A percentile compares a stretch with the other conserved stretches of the same genome.
phyloP scores from a whole-genome alignment of 2,797 vertebrate species.

The Triplophysa bombifrons region DNA sequence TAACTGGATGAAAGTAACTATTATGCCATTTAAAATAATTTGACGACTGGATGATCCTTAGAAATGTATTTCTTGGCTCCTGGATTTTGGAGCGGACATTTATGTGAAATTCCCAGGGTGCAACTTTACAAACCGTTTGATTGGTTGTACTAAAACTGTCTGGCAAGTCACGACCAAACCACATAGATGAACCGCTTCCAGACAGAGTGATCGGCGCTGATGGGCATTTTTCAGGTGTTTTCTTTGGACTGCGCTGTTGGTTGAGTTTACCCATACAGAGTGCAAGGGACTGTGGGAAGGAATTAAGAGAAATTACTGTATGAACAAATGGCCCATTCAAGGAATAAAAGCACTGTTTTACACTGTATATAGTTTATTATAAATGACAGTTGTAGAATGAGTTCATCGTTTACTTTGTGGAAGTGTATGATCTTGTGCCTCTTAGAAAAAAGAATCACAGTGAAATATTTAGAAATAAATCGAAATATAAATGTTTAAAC shows the following conservation, averaged over 20 bases:
- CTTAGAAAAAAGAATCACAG: neutral
- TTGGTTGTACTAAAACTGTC: constrained; percentile 32
- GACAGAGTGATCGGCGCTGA: constrained; percentile 14
- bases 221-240: constrained; percentile 27
- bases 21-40: neutral
- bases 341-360: neutral
- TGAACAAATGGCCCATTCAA: neutral
- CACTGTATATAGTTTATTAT: neutral
- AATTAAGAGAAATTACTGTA: neutral
- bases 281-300: constrained; percentile 20
- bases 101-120: constrained; percentile 46
- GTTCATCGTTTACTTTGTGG: neutral
- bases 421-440: neutral
- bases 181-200: constrained; percentile 37
- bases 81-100: constrained; percentile 31
- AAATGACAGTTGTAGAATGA: neutral
- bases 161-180: constrained; percentile 63
- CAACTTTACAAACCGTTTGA: constrained; percentile 38
- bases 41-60: neutral
- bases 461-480: neutral
- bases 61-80: constrained; percentile 8
- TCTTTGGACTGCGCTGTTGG: constrained; percentile 2
- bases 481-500: neutral
- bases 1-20: neutral
- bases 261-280: neutral